Conservation (phyloP, 2,113 vertebrate species). For the Thymallus thymallus region DNA sequence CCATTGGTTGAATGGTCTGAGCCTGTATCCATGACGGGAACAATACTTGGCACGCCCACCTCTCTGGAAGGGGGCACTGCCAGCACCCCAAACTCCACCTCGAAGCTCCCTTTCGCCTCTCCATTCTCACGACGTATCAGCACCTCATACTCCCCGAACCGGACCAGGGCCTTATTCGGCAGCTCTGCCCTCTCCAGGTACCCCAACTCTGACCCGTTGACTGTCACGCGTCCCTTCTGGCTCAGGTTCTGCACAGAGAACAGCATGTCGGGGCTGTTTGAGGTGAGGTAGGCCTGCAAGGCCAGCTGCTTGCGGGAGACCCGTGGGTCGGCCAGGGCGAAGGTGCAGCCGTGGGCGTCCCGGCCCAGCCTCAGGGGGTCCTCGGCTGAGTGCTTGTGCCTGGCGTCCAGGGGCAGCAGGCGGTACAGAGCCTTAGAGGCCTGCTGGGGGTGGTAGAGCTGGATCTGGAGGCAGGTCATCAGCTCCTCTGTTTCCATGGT, state of each 20-base stretch:
- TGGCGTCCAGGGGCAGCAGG: constrained; percentile 60
- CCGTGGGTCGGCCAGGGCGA: constrained; percentile 71
- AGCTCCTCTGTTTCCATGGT: constrained; percentile 82
- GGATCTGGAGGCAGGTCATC: constrained; percentile 78
- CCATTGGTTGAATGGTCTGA: neutral
- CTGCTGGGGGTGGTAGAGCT: constrained; percentile 83
- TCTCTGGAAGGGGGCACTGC: constrained; percentile 74
- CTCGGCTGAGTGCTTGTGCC: constrained; percentile 64
- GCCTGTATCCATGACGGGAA: constrained; percentile 49
- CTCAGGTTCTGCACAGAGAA: constrained; percentile 92
- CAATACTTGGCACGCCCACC: constrained; percentile 39
- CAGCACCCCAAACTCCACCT: constrained; percentile 77
- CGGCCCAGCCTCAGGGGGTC: constrained; percentile 81
- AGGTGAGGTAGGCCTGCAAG: constrained; percentile 76
- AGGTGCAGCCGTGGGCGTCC: constrained; percentile 74
- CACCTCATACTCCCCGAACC: constrained; percentile 85
- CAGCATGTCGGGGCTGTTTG: constrained; percentile 61
- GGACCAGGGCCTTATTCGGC: constrained; percentile 75
- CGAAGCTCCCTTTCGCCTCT: constrained; percentile 78
- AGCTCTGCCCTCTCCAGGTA: constrained; percentile 83
- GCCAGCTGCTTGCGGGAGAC: constrained; percentile 86
- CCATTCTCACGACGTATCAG: constrained; percentile 77
- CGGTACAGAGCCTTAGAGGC: constrained; percentile 63
- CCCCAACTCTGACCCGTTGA: constrained; percentile 71
- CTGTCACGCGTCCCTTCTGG: constrained; percentile 72